Percentiles rank a stretch among this genome's conserved stretches.
These are phyloP conservation scores for Lymantria dispar DNA, from an alignment of 2,888 invertebrate genomes.

Conservation along the genomic window DNA sequence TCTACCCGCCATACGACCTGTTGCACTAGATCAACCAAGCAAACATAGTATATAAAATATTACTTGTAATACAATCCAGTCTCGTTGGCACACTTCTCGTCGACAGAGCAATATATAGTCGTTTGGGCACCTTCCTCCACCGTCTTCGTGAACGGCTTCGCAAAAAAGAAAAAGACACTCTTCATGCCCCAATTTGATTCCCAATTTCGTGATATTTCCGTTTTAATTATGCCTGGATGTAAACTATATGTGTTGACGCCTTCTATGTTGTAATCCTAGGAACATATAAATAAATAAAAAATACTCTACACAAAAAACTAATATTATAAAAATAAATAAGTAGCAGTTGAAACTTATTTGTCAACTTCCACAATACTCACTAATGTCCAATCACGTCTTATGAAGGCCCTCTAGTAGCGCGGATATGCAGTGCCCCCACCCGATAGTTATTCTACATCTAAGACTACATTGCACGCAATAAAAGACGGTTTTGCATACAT, in stretches of 20 bases:
- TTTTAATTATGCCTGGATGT: conserved; percentile 89
- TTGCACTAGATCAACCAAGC: background rate
- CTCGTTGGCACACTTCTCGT: conserved; percentile 84
- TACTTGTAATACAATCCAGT: conserved; percentile 84
- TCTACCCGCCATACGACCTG: no score
- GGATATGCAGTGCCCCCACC: no score
- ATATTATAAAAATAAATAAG: no score
- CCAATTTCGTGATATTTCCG: conserved; percentile 88
- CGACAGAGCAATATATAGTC: conserved; percentile 86
- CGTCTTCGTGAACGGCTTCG: conserved; percentile 77
- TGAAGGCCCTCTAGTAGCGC: no score
- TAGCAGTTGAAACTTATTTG: no score
- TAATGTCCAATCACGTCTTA: no score
- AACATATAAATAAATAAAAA: no score
- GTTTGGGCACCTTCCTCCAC: conserved; percentile 89
- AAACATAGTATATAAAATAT: background rate
- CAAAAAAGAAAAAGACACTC: conserved; percentile 51
- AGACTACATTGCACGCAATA: no score
- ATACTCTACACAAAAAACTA: no score
- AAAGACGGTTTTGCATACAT: no score
- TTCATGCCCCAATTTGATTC: conserved; percentile 71
- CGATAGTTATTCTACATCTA: no score
- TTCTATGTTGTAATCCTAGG: conserved; percentile 62
- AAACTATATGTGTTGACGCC: conserved; percentile 86
- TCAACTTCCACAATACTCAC: no score